Base-by-base conservation (phyloP, 1,140 invertebrate species). In the Scaptomyza montana region DNA sequence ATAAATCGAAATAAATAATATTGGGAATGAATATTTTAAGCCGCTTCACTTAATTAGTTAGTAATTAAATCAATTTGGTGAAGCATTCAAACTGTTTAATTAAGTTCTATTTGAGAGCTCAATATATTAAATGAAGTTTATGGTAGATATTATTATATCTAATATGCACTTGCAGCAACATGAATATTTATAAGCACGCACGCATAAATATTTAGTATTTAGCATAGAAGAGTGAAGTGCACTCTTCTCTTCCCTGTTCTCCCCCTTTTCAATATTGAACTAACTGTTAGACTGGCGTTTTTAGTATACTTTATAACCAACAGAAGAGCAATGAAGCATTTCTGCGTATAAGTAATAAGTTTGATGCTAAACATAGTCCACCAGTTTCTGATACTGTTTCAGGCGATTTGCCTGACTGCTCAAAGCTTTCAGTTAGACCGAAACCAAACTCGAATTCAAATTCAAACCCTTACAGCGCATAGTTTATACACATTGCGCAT, bases 271-370 rank as follows among this genome's bases (percentile, higher is more conserved):
- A 8, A 36, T 43, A 43, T 43, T n/a, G 39, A n/a, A 43, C 39
- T 39, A 33, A n/a, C 56, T 33, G 28, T 59, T 19, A 59, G 33
- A 25, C 33, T 19, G 2, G 25, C 5, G 2, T 9, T 47, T 41
- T 13, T 7, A 21, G 16, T 39, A 12, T 33, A 25, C 19, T 36
- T 19, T 36, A 5, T 55, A 25, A 25, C 21, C 1, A 25, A 8
- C 6, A 13, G n/a, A 33, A 13, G n/a, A 33, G 13, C 25, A 57
- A 47, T 46, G 30, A 28, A 13, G n/a, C 57, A 68, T 50, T 13
- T 25, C 8, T 59, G 55, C 63, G 63, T 67, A 72, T 72, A 47
- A 59, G 69, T 72, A 72, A 72, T 54, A 66, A 67, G 63, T 72
- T 60, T 28, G 19, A 28, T 49, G 30, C 39, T 45, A 25, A 25